Conservation (phyloP, 2,113 vertebrate species). For the Poeciliopsis retropinna region DNA sequence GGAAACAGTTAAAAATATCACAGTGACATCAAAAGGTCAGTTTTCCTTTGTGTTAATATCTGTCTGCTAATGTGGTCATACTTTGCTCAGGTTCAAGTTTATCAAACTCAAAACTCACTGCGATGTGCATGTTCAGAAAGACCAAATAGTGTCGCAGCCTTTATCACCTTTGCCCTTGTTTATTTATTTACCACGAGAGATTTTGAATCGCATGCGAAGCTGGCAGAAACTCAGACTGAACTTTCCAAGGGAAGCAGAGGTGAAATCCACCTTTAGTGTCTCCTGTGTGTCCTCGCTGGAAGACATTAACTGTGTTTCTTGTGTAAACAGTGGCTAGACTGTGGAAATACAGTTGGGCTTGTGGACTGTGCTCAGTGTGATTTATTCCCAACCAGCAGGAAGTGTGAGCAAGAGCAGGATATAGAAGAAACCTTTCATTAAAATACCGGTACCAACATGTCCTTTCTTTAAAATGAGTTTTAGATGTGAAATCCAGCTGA, state of each 20-base stretch:
- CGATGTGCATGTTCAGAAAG: too few species aligned
- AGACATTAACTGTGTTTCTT: neutral
- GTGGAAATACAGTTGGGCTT: neutral
- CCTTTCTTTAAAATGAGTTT: neutral
- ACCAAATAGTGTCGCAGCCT: too few species aligned
- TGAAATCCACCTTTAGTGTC: neutral
- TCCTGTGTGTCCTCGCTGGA: neutral
- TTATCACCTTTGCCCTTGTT: too few species aligned
- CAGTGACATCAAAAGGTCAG: neutral
- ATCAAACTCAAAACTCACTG: too few species aligned
- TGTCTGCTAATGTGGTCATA: too few species aligned
- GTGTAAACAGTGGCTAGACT: neutral
- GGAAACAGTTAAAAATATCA: neutral
- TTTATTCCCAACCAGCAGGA: neutral
- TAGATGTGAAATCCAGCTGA: neutral
- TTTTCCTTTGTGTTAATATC: too few species aligned
- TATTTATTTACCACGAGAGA: too few species aligned
- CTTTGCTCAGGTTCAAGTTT: too few species aligned
- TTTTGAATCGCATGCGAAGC: too few species aligned
- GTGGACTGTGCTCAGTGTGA: neutral
- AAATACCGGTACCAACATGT: neutral
- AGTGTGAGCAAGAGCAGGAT: neutral
- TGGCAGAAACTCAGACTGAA: neutral
- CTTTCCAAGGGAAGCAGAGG: neutral
- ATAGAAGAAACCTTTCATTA: neutral